Conservation (phyloP, 2,888 invertebrate species). For the Podabrus alpinus region DNA sequence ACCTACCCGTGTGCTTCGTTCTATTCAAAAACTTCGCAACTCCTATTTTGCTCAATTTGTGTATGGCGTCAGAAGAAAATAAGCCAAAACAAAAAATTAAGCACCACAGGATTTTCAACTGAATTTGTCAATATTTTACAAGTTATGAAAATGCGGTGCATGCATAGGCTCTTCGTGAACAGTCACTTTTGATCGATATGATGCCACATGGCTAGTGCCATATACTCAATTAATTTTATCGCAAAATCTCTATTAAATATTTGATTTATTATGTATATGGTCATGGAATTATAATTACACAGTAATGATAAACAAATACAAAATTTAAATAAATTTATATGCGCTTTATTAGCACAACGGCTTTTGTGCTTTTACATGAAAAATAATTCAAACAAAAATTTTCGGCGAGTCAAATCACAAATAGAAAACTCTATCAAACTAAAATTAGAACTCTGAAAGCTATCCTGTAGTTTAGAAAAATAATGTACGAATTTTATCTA, state of each 20-base stretch:
- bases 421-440: too few species aligned
- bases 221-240: neutral
- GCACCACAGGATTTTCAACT: neutral
- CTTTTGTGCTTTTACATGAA: too few species aligned
- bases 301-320: neutral
- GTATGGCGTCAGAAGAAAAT: neutral
- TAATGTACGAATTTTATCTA: too few species aligned
- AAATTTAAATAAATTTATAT: neutral
- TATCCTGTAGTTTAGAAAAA: too few species aligned
- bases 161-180: neutral
- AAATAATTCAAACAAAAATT: too few species aligned
- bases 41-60: neutral
- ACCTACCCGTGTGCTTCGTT: neutral
- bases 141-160: neutral
- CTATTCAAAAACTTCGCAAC: neutral
- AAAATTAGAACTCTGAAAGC: too few species aligned
- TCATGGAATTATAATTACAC: neutral
- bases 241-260: neutral
- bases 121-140: neutral
- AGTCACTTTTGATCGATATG: neutral
- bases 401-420: too few species aligned
- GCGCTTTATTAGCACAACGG: too few species aligned
- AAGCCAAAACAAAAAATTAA: neutral
- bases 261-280: neutral
- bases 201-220: neutral